Percentiles rank a stretch among this genome's conserved stretches.
These are phyloP conservation scores for Branchipolynoe longqiensis DNA, from an alignment of 2,888 invertebrate species.

Conservation along the genomic window DNA sequence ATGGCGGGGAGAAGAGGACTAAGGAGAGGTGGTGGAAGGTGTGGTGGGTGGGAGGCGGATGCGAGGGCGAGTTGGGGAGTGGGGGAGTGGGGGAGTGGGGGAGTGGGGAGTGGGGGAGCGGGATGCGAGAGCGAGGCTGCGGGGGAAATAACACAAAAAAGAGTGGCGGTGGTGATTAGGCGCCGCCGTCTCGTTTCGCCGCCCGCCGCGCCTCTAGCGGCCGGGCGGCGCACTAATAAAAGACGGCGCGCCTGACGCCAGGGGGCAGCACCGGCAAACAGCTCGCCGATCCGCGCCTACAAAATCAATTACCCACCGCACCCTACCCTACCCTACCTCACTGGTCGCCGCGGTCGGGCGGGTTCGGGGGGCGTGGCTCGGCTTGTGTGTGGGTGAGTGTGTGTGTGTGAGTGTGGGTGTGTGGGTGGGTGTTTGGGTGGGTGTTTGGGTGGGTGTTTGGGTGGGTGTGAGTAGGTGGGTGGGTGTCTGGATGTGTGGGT, in stretches of 20 bases:
- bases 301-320: background rate
- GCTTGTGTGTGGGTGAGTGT: too few species aligned
- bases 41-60: background rate
- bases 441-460: too few species aligned
- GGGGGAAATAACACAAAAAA: background rate
- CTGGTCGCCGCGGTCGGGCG: too few species aligned
- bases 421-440: too few species aligned
- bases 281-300: background rate
- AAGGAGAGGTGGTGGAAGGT: background rate
- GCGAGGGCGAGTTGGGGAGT: background rate
- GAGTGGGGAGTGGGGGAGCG: background rate
- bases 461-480: too few species aligned
- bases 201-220: background rate
- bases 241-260: background rate
- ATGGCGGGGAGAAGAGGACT: background rate
- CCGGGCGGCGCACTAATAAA: conserved; percentile 30
- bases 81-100: background rate
- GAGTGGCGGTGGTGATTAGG: conserved; percentile 21
- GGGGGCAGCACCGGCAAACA: background rate
- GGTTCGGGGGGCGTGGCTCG: too few species aligned
- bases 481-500: too few species aligned
- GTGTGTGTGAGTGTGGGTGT: too few species aligned
- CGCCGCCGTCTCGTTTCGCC: background rate
- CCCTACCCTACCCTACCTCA: background rate
- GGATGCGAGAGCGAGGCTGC: background rate